Base-by-base conservation (phyloP, 2,888 invertebrate species). In the Lamellibrachia satsuma region DNA sequence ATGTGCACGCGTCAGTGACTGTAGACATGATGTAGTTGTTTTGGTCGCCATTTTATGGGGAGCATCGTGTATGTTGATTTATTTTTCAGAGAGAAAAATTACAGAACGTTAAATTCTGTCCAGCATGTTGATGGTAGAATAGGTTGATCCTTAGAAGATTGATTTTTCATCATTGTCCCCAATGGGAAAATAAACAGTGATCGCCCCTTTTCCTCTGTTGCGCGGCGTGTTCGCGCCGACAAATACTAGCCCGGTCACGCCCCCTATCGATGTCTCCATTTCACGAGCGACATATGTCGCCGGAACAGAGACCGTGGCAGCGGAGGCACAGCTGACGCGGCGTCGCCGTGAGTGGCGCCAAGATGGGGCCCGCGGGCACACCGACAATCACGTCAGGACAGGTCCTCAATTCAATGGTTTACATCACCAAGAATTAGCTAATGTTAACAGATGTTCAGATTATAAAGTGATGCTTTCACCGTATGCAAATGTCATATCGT, bases 401-500 rank as follows among this genome's bases (percentile, higher is more conserved):
- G 75, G 22, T 75, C 75, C 7, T 75, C 75, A 75, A 22, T 75
- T 75, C 75, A 75, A 75, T 75, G 75, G 75, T 75, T 75, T 75
- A 75, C 75, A 75, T 15, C 75, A 75, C n/a, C 75, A 75, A 75
- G 75, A 75, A 75, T 75, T 75, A 75, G n/a, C 75, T 22, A n/a
- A 22, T 75, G 75, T 75, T 75, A 75, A 75, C 75, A 75, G 75
- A 75, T 75, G 75, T 75, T 75, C 75, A 75, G 75, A 75, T 75
- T 75, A 75, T 75, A 75, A 75, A 75, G 15, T 11, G 75, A 75
- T 75, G n/a, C 75, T 22, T 75, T 75, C 75, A 75, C 75, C 75
- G 15, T 39, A 39, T 39, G 39, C 39, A 39, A 39, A 39, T 39
- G 39, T 1, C 39, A 39, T 75, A n/a, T n/a, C 75, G 75, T 75